A percentile compares a stretch with the other conserved stretches of the same genome.
Conservation (phyloP, 1,140 invertebrate genomes). For the Stenopsyche tienmushanensis region DNA sequence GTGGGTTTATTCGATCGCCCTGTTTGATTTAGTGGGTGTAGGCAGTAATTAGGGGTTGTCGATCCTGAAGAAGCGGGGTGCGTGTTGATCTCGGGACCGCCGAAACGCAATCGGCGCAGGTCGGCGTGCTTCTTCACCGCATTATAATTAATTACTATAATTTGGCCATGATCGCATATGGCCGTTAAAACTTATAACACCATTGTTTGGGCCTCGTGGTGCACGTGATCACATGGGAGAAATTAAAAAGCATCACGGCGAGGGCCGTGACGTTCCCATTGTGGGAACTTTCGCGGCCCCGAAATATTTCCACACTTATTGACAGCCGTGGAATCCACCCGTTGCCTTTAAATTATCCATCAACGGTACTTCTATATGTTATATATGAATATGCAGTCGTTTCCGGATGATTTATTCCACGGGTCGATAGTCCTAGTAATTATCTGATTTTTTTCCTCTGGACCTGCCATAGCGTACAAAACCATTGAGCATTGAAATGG, state of each 20-base stretch:
- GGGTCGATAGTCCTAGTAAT: no score
- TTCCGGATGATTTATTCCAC: no score
- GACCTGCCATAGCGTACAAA: no score
- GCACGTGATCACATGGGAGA: constrained; percentile 21
- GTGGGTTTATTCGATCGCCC: no score
- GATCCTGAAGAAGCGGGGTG: neutral
- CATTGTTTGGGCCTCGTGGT: constrained; percentile 27
- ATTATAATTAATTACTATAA: constrained; percentile 33
- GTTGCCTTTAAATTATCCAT: constrained; percentile 6
- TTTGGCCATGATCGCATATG: constrained; percentile 27
- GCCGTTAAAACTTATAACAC: constrained; percentile 34
- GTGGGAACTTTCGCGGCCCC: constrained; percentile 26
- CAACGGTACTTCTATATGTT: constrained; percentile 1
- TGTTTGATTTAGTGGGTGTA: neutral
- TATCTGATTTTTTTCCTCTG: no score
- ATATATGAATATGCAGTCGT: neutral
- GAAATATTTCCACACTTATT: constrained; percentile 34
- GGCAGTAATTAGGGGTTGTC: neutral
- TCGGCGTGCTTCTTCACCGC: neutral
- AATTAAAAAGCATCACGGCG: constrained; percentile 24
- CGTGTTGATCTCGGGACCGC: neutral
- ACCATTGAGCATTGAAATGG: no score
- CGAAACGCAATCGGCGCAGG: neutral
- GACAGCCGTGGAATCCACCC: constrained; percentile 32
- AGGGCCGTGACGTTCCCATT: constrained; percentile 18